A percentile compares a stretch with the other conserved stretches of the same genome.
phyloP scores from a whole-genome alignment of 2,888 invertebrate genomes.

The Alloplasta piceator region DNA sequence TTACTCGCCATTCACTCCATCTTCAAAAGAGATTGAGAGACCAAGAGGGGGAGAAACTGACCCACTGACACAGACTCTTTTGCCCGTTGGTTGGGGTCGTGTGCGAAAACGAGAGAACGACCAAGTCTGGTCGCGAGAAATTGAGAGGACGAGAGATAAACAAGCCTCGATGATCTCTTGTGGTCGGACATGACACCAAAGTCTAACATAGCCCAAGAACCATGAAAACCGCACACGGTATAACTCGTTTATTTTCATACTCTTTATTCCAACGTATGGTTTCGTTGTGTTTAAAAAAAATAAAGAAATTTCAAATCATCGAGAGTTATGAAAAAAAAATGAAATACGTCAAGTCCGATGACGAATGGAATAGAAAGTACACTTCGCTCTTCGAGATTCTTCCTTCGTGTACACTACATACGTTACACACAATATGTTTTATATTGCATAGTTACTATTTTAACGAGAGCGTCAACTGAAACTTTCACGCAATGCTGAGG shows the following conservation, averaged over 20 bases:
- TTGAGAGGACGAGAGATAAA: constrained; percentile 35
- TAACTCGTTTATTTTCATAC: not conserved
- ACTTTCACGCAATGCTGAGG: constrained; percentile 54
- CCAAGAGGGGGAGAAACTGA: constrained; percentile 69
- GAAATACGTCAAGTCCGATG: constrained; percentile 59
- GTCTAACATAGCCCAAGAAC: not conserved
- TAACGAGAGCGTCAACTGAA: constrained; percentile 51
- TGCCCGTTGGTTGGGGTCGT: constrained; percentile 51
- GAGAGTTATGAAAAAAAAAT: constrained; percentile 54
- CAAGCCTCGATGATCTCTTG: constrained; percentile 39
- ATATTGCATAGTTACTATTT: constrained; percentile 43
- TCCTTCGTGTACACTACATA: constrained; percentile 36
- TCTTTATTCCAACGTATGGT: no score
- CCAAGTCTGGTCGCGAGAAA: constrained; percentile 34
- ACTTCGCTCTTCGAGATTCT: constrained; percentile 49
- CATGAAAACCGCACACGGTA: not conserved
- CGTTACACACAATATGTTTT: constrained; percentile 5
- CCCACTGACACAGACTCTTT: constrained; percentile 80
- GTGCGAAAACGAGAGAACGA: constrained; percentile 36
- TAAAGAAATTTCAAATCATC: constrained; percentile 39
- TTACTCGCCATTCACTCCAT: constrained; percentile 20
- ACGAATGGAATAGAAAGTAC: constrained; percentile 70
- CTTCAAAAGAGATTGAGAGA: constrained; percentile 14
- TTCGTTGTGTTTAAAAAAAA: not conserved
- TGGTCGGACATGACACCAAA: constrained; percentile 15